phyloP scores from a whole-genome alignment of 2,797 vertebrate species.

The Brachymystax lenok region DNA sequence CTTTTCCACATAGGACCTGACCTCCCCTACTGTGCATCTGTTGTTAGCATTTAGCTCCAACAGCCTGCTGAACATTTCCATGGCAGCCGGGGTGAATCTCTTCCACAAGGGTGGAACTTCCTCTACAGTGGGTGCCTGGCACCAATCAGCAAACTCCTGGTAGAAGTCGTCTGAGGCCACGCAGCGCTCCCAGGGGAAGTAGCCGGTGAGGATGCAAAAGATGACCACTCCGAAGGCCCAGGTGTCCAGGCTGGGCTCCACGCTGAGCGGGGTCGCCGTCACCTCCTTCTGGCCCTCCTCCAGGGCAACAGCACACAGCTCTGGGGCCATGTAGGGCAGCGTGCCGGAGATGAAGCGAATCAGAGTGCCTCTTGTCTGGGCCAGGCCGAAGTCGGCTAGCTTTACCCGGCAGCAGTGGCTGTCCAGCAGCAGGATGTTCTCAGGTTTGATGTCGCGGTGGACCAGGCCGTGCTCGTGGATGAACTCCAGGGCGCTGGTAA shows the following conservation, averaged over 20 bases:
- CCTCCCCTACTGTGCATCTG: constrained; percentile 67
- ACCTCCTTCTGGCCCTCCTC: constrained; percentile 64
- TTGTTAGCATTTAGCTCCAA: constrained; percentile 66
- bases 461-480: constrained; percentile 80
- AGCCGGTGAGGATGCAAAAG: constrained; percentile 82
- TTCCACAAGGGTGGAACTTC: constrained; percentile 76
- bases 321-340: constrained; percentile 81
- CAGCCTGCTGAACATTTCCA: constrained; percentile 79
- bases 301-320: constrained; percentile 74
- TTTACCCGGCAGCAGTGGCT: constrained; percentile 76
- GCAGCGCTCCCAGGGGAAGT: constrained; percentile 82
- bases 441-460: constrained; percentile 83
- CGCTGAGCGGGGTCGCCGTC: constrained; percentile 67
- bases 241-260: constrained; percentile 79
- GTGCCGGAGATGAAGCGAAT: constrained; percentile 78
- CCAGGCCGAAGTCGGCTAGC: constrained; percentile 83
- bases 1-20: constrained; percentile 70
- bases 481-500: constrained; percentile 81
- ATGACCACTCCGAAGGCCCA: constrained; percentile 83
- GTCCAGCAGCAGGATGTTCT: constrained; percentile 82
- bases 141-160: constrained; percentile 79
- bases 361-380: constrained; percentile 77
- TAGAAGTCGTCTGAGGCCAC: constrained; percentile 70
- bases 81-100: constrained; percentile 72
- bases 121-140: constrained; percentile 41